Evolutionary conservation across 2,797 vertebrate species (phyloP), one percentile per base, ranked within the genome.

Genomic region (Enteromius treurensis): DNA sequence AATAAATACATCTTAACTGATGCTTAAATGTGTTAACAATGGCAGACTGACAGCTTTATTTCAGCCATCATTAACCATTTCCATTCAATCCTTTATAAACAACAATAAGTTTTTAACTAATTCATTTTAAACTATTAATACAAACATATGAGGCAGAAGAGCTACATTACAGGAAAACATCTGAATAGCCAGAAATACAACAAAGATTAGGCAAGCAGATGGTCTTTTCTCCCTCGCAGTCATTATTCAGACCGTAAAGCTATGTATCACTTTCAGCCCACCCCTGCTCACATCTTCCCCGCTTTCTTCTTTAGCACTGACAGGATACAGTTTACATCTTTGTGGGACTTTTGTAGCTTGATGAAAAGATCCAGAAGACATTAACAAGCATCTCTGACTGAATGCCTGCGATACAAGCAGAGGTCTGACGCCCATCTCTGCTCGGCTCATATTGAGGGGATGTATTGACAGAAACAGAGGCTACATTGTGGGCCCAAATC

Each of bases 321-420:
- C 89, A 87, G 80, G 77, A 80, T 71, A 85, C 82, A 73, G 82
- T 29, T 55, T 84, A 84, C 70, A 73, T 29, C 91, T 92, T 91
- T 90, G 90, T 79, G 47, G 79, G 92, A 88, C 69, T 65, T 83
- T 89, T 65, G 78, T 53, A 80, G 23, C 87, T 78, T 89, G 88
- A 75, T 55, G 83, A 58, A 94, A 90, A 55, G 81, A 88, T 83
- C 89, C 84, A 11, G 91, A 85, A 80, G 91, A 85, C 87, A 85
- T 73, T 42, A 71, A 65, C 26, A 58, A 74, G 37, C 26, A 58
- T 62, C 45, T 79, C 29, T 53, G 37, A 69, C 58, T 82, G 55
- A 67, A 11, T 74, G 34, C 21, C 17, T 71, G 51, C 15, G 40
- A 79, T 64, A 47, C 42, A 45, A 51, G 53, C n/a, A 55, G 55